A percentile compares a stretch with the other conserved stretches of the same genome.
Evolutionary conservation across 1,140 invertebrate genomes (phyloP).

Genomic region (Lordiphosa mommai): DNA sequence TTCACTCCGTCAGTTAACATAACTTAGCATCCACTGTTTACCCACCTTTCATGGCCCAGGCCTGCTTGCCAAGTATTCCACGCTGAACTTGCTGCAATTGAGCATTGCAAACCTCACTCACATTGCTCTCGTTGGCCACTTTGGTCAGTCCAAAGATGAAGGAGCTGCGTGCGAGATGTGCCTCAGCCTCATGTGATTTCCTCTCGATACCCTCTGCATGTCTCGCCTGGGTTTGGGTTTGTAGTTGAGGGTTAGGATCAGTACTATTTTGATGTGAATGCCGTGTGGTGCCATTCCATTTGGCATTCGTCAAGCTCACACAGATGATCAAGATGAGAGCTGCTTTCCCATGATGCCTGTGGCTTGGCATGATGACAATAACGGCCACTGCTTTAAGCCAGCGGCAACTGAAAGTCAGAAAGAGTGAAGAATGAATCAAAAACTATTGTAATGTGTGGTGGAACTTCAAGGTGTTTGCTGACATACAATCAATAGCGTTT

Average conservation of each 20-base stretch:
- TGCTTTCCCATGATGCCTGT: not conserved
- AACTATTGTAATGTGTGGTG: not conserved
- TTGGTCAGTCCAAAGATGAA: conserved; percentile 64
- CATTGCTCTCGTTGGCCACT: conserved; percentile 53
- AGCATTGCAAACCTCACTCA: conserved; percentile 51
- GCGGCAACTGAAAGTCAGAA: conserved; percentile 15
- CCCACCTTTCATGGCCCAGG: conserved; percentile 79
- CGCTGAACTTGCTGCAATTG: conserved; percentile 64
- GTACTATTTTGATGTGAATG: conserved; percentile 6
- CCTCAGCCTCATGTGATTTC: conserved; percentile 15
- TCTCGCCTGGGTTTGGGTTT: not conserved
- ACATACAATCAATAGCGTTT: not conserved
- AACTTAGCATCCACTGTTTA: too few species aligned
- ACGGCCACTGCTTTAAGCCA: not conserved
- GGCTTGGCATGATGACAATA: conserved; percentile 8
- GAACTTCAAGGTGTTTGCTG: not conserved
- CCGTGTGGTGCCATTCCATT: conserved; percentile 27
- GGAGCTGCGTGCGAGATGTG: conserved; percentile 45
- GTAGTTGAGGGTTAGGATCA: not conserved
- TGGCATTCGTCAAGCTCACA: not conserved
- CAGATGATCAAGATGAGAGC: conserved; percentile 1
- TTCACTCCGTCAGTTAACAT: too few species aligned
- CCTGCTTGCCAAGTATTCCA: conserved; percentile 61
- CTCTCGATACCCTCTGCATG: not conserved
- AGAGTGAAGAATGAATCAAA: conserved; percentile 3